Evolutionary conservation across 1,140 invertebrate species (phyloP).

Genomic region (Coptotermes formosanus): DNA sequence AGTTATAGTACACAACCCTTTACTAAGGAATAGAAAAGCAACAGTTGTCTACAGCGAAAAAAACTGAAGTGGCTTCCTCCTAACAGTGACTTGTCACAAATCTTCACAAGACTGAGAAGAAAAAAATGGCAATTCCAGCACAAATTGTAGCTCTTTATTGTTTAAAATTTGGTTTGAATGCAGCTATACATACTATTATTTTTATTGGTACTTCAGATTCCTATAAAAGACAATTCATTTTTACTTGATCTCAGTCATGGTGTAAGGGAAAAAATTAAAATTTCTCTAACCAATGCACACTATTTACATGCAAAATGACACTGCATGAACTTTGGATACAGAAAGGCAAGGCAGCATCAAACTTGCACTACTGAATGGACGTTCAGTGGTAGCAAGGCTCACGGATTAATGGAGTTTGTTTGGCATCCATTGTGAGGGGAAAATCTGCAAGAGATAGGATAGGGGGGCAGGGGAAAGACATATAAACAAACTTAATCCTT

Average conservation of each 20-base stretch:
- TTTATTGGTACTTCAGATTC: constrained; percentile 31
- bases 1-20: no score
- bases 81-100: not conserved
- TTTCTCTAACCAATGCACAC: constrained; percentile 21
- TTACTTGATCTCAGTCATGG: constrained; percentile 13
- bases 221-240: constrained; percentile 32
- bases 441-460: not conserved
- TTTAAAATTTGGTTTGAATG: constrained; percentile 34
- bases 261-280: constrained; percentile 22
- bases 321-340: not conserved
- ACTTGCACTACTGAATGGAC: constrained; percentile 14
- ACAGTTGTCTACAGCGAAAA: not conserved
- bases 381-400: not conserved
- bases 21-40: not conserved
- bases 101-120: not conserved
- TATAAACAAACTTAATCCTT: constrained; percentile 10
- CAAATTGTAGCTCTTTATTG: constrained; percentile 35
- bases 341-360: constrained; percentile 19
- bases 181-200: constrained; percentile 27
- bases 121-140: constrained; percentile 27
- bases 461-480: not conserved
- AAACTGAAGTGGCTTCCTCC: not conserved
- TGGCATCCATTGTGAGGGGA: not conserved
- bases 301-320: constrained; percentile 31
- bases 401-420: not conserved